Evolutionary conservation across 2,888 invertebrate species (phyloP).

Genomic region (Meandrusa payeni): DNA sequence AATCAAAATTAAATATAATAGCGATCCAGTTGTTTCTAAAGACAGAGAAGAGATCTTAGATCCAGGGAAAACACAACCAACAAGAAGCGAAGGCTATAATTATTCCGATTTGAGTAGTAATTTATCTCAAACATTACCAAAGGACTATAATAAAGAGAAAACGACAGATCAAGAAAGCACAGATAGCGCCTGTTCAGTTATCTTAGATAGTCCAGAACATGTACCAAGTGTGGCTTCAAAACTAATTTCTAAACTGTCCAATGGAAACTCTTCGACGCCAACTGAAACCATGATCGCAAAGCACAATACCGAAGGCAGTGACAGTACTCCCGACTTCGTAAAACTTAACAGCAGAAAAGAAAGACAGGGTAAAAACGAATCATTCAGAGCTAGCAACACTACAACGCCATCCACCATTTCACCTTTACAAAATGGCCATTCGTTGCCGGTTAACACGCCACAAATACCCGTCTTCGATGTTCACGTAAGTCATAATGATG

Average conservation of each 20-base stretch:
- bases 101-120: constrained; percentile 51
- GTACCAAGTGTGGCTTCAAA: constrained; percentile 60
- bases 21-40: constrained; percentile 54
- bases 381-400: constrained; percentile 60
- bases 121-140: constrained; percentile 45
- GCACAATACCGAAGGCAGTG: constrained; percentile 45
- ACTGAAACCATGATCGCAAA: constrained; percentile 48
- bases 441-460: constrained; percentile 59
- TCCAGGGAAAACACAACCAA: constrained; percentile 43
- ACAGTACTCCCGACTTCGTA: constrained; percentile 63
- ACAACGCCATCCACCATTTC: constrained; percentile 75
- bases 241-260: constrained; percentile 69
- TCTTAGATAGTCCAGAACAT: constrained; percentile 61
- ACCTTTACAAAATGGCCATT: constrained; percentile 71
- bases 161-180: constrained; percentile 70
- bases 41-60: constrained; percentile 49
- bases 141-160: constrained; percentile 48
- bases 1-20: constrained; percentile 37
- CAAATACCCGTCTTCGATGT: constrained; percentile 69
- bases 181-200: constrained; percentile 59
- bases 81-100: constrained; percentile 55
- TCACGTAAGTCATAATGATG: constrained; percentile 67
- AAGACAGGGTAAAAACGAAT: constrained; percentile 59
- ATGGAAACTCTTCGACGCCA: constrained; percentile 72
- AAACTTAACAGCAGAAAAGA: constrained; percentile 51